phyloP scores from a whole-genome alignment of 2,888 invertebrate genomes.

The Apocheima hispidaria region DNA sequence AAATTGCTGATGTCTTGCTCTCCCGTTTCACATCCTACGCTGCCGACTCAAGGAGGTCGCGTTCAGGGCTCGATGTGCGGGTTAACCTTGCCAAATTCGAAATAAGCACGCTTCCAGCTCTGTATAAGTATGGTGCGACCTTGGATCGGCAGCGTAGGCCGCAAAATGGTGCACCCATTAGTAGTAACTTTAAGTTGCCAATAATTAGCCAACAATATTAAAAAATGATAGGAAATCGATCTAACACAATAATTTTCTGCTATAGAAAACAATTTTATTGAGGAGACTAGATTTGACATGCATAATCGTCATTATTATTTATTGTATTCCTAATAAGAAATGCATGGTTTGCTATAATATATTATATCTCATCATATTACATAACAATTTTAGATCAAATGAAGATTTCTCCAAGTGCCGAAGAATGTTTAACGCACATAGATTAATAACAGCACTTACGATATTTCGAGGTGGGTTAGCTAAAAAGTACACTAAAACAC shows the following conservation, averaged over 20 bases:
- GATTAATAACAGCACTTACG: not conserved
- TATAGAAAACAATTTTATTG: not conserved
- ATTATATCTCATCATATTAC: not conserved
- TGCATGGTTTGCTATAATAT: slow-evolving; percentile 8
- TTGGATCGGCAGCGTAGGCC: no score
- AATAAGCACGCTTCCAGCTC: no score
- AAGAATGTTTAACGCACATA: not conserved
- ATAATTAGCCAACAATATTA: no score
- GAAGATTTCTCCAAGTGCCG: not conserved
- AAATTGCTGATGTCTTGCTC: no score
- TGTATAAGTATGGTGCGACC: no score
- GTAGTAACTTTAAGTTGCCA: no score
- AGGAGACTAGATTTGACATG: slow-evolving; percentile 39
- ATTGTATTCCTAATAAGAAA: slow-evolving; percentile 16
- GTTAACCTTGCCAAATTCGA: no score
- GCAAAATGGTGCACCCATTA: no score
- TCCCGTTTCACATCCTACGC: no score
- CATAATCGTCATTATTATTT: slow-evolving; percentile 16
- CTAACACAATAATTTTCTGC: not conserved
- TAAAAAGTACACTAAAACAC: slow-evolving; percentile 18
- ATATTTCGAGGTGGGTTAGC: slow-evolving; percentile 22
- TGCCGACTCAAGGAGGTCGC: no score
- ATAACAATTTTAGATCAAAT: not conserved
- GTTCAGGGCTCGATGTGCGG: no score
- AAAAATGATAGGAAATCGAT: not conserved